These are phyloP conservation scores for Calameuta idolon DNA, from an alignment of 2,888 invertebrate species.

Conservation along the genomic window DNA sequence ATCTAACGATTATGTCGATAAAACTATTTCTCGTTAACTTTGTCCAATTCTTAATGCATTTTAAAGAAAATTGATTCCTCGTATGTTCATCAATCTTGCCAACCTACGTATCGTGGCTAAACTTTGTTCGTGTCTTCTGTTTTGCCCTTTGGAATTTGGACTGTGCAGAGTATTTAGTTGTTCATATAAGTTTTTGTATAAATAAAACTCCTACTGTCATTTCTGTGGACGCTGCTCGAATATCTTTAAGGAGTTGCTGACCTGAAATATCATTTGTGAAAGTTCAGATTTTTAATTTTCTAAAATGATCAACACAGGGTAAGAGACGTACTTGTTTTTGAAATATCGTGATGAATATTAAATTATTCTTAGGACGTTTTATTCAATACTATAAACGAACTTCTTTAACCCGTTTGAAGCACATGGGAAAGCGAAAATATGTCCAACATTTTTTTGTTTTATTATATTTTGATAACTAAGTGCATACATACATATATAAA, in stretches of 20 bases:
- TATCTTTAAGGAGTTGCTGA: background rate
- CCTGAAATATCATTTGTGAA: background rate
- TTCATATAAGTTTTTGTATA: background rate
- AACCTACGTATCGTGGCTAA: background rate
- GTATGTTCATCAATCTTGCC: background rate
- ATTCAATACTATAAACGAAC: background rate
- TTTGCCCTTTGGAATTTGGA: background rate
- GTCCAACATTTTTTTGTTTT: too few relatives aligned
- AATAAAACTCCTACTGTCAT: background rate
- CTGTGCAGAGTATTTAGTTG: background rate
- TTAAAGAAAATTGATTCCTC: background rate
- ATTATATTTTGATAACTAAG: too few relatives aligned
- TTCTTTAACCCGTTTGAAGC: background rate
- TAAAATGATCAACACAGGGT: slow-evolving; percentile 39
- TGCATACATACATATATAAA: too few relatives aligned
- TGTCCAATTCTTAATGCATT: background rate
- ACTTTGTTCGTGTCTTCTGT: background rate
- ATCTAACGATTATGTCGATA: too few relatives aligned
- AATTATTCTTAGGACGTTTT: background rate
- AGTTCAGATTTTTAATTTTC: slow-evolving; percentile 17
- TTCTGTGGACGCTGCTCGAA: background rate
- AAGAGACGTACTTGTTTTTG: background rate
- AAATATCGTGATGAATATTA: too few relatives aligned
- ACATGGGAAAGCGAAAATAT: too few relatives aligned
- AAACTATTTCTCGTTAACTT: too few relatives aligned